Percentiles rank a stretch among this genome's conserved stretches.
These are phyloP conservation scores for Mohoua ochrocephala DNA, from an alignment of 2,113 vertebrate species.

Conservation along the genomic window DNA sequence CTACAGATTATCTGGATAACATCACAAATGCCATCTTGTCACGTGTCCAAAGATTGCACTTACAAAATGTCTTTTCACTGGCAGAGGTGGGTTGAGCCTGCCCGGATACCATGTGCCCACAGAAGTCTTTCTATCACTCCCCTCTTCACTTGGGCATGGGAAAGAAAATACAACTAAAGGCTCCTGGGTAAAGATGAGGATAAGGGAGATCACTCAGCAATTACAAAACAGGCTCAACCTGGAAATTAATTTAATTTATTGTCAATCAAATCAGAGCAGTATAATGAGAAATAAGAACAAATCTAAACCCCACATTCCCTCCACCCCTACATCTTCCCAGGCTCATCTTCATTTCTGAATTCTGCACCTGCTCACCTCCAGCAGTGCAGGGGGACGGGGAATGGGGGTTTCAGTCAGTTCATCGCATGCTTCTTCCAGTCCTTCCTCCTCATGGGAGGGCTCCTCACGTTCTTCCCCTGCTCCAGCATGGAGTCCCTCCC, in stretches of 20 bases:
- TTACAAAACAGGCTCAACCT: background rate
- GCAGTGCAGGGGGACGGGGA: fast-evolving
- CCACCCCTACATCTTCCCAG: background rate
- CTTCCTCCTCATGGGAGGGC: background rate
- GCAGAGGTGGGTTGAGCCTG: background rate
- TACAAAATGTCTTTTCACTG: background rate
- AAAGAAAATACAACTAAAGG: background rate
- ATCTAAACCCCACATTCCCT: background rate
- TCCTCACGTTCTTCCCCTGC: fast-evolving
- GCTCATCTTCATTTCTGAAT: background rate
- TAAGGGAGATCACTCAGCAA: background rate
- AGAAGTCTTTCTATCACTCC: background rate
- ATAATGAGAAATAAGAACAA: background rate
- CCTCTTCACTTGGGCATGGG: background rate
- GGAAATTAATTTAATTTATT: background rate
- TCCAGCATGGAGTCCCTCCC: background rate
- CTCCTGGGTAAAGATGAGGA: background rate
- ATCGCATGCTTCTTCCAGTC: background rate
- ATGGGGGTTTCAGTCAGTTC: fast-evolving
- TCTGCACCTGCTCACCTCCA: background rate
- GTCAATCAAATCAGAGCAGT: background rate
- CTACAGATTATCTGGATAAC: conserved; percentile 23
- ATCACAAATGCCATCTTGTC: background rate
- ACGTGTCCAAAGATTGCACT: background rate
- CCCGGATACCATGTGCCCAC: background rate